Conservation (phyloP, 92 coral and sea anemone species). For the Porites cylindrica region DNA sequence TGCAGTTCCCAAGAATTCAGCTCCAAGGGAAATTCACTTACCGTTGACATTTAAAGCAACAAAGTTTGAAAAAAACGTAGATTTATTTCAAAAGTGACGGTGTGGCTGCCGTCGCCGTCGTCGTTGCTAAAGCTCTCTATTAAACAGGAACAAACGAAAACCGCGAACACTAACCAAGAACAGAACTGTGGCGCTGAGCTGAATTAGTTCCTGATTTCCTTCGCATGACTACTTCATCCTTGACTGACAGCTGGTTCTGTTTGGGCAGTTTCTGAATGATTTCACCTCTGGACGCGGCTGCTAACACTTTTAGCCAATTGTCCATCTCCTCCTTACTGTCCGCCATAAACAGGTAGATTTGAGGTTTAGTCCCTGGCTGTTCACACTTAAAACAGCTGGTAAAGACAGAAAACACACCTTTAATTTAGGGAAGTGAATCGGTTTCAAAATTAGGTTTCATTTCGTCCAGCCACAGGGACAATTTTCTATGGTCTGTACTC, state of each 20-base stretch:
- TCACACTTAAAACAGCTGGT: slow-evolving; percentile 90
- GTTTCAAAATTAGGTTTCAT: too few relatives aligned
- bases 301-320: slow-evolving; percentile 76
- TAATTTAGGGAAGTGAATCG: not conserved
- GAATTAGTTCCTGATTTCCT: slow-evolving; percentile 54
- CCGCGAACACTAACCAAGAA: slow-evolving; percentile 30
- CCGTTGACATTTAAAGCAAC: not conserved
- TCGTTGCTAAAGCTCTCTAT: too few relatives aligned
- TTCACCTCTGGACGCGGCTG: slow-evolving; percentile 82
- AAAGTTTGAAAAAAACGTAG: not conserved
- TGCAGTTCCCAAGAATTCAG: too few relatives aligned
- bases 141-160: too few relatives aligned
- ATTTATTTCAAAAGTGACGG: not conserved
- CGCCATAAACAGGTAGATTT: slow-evolving; percentile 71
- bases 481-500: too few relatives aligned
- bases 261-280: slow-evolving; percentile 41
- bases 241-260: slow-evolving; percentile 30
- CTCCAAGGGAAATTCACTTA: too few relatives aligned
- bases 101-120: not conserved
- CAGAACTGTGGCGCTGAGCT: slow-evolving; percentile 56
- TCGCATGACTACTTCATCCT: slow-evolving; percentile 48
- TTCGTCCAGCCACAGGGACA: too few relatives aligned
- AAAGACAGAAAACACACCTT: not conserved
- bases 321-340: slow-evolving; percentile 86
- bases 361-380: slow-evolving; percentile 70